phyloP scores from a whole-genome alignment of 2,797 vertebrate species.

The Alcedo atthis region DNA sequence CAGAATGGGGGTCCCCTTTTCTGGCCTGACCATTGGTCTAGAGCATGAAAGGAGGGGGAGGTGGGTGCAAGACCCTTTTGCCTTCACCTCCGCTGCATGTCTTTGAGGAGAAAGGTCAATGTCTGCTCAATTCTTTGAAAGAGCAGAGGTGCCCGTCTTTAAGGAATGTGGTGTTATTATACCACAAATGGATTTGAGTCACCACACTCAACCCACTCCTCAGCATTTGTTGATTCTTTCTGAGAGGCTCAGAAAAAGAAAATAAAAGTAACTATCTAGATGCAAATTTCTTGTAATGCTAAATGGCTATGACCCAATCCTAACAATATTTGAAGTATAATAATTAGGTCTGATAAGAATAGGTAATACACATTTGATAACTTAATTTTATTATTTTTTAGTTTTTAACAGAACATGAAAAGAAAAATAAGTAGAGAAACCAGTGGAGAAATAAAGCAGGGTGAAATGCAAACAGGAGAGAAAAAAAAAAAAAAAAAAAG shows the following conservation, averaged over 20 bases:
- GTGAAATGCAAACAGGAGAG: not conserved
- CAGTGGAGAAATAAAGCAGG: not conserved
- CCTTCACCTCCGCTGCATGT: not conserved
- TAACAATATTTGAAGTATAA: not conserved
- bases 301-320: not conserved
- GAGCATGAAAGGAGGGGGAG: not conserved
- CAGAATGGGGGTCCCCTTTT: not conserved
- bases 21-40: not conserved
- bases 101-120: not conserved
- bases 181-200: not conserved
- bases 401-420: not conserved
- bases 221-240: not conserved
- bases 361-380: not conserved
- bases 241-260: not conserved
- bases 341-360: not conserved
- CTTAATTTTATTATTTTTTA: not conserved
- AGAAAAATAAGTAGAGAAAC: not conserved
- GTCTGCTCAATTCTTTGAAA: not conserved
- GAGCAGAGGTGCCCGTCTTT: not conserved
- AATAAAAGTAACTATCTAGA: not conserved
- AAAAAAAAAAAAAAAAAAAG: not conserved
- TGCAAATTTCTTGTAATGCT: not conserved
- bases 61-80: not conserved
- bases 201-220: rapidly evolving
- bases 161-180: not conserved